Conservation (phyloP, 1,140 invertebrate species). For the Eubasilissa regina region DNA sequence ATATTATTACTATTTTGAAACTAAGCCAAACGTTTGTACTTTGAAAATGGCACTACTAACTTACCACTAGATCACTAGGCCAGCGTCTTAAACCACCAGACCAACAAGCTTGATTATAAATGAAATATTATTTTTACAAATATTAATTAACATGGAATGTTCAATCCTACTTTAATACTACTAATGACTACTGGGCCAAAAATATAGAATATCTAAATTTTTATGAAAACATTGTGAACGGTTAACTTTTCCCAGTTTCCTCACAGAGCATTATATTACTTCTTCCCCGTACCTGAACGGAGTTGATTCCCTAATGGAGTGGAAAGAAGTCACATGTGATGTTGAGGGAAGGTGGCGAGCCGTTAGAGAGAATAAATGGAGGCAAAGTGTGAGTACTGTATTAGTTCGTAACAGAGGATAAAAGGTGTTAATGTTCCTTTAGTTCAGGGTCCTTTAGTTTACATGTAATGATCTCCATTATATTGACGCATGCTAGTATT, state of each 20-base stretch:
- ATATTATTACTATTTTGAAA: too few relatives aligned
- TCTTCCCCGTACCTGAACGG: slow-evolving; percentile 5
- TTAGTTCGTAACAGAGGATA: slow-evolving; percentile 9
- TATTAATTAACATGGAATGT: too few relatives aligned
- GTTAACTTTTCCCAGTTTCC: neutral
- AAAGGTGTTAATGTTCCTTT: slow-evolving; percentile 20
- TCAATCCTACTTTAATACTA: too few relatives aligned
- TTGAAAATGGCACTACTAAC: too few relatives aligned
- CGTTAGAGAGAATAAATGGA: slow-evolving; percentile 2
- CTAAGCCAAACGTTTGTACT: too few relatives aligned
- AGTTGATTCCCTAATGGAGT: slow-evolving; percentile 25
- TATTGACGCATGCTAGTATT: neutral
- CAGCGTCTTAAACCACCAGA: too few relatives aligned
- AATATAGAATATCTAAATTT: too few relatives aligned
- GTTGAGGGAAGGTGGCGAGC: neutral
- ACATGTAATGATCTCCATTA: neutral
- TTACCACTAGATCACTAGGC: too few relatives aligned
- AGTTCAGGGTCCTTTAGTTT: neutral
- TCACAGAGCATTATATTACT: slow-evolving; percentile 1
- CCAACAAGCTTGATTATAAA: too few relatives aligned
- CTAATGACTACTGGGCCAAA: too few relatives aligned
- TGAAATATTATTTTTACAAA: too few relatives aligned
- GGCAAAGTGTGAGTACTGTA: neutral
- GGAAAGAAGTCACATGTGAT: slow-evolving; percentile 17
- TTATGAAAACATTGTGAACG: too few relatives aligned